A percentile compares a stretch with the other conserved stretches of the same genome.
Conservation (phyloP, 2,888 invertebrate genomes). For the Lepetodrilus schrolli region DNA sequence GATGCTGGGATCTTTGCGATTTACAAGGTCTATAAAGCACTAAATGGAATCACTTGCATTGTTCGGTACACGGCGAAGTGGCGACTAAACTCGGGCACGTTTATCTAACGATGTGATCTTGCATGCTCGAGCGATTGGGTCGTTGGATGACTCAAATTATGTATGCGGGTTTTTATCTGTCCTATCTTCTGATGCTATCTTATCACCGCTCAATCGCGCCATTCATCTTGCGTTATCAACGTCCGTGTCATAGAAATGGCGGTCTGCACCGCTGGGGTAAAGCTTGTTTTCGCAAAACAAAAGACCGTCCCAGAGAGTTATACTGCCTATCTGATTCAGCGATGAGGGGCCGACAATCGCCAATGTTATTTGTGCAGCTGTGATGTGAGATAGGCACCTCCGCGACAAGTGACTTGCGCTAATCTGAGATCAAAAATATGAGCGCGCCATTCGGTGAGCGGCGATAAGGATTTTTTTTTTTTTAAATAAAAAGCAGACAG, state of each 20-base stretch:
- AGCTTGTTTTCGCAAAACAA: slow-evolving; percentile 30
- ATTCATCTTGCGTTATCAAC: slow-evolving; percentile 35
- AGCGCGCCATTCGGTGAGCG: slow-evolving; percentile 17
- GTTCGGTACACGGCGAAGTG: slow-evolving; percentile 24
- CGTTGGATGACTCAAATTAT: slow-evolving; percentile 39
- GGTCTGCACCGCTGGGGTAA: not conserved
- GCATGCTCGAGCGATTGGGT: slow-evolving; percentile 31
- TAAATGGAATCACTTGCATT: slow-evolving; percentile 11
- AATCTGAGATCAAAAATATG: slow-evolving; percentile 17
- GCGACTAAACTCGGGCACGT: slow-evolving; percentile 15
- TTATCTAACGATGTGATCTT: slow-evolving; percentile 34
- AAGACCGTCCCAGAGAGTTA: slow-evolving; percentile 18
- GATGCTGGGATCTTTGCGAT: slow-evolving; percentile 2
- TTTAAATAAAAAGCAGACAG: slow-evolving; percentile 26
- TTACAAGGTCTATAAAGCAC: slow-evolving; percentile 15
- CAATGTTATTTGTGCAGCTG: slow-evolving; percentile 28
- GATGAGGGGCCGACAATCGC: slow-evolving; percentile 21
- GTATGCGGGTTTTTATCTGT: slow-evolving; percentile 37
- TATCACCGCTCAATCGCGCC: slow-evolving; percentile 36
- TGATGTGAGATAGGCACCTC: slow-evolving; percentile 7
- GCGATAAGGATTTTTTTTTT: slow-evolving; percentile 20
- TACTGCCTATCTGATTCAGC: not conserved
- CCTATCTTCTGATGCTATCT: slow-evolving; percentile 39
- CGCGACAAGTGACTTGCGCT: slow-evolving; percentile 18
- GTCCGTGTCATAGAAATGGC: slow-evolving; percentile 1